Evolutionary conservation across 1,140 invertebrate genomes (phyloP).

Genomic region (Ephestia elutella): DNA sequence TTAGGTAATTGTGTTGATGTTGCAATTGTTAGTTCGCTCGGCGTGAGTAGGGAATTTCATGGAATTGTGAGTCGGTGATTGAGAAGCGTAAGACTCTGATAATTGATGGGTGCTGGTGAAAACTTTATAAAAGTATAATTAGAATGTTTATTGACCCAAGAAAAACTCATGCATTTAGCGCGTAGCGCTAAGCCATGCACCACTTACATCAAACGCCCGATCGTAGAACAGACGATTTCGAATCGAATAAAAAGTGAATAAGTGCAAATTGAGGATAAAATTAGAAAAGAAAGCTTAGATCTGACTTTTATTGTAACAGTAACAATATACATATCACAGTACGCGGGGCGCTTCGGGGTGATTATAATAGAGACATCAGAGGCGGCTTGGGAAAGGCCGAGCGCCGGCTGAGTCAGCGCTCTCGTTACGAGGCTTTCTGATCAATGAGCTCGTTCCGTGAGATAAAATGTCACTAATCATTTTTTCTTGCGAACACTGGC

Average conservation of each 20-base stretch:
- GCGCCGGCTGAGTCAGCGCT: slow-evolving; percentile 43
- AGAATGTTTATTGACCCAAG: slow-evolving; percentile 35
- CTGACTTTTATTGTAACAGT: slow-evolving; percentile 70
- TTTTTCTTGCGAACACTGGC: slow-evolving; percentile 72
- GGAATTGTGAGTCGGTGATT: slow-evolving; percentile 7
- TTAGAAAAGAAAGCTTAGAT: slow-evolving; percentile 54
- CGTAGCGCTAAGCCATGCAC: slow-evolving; percentile 67
- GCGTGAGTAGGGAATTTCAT: slow-evolving; percentile 17
- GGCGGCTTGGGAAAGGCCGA: slow-evolving; percentile 38
- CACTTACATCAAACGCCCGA: slow-evolving; percentile 57
- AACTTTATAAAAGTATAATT: slow-evolving; percentile 22
- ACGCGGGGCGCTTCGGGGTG: slow-evolving; percentile 70
- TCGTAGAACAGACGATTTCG: slow-evolving; percentile 29
- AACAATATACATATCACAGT: slow-evolving; percentile 73
- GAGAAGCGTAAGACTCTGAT: slow-evolving; percentile 8
- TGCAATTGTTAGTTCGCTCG: slow-evolving; percentile 17
- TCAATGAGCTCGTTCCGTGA: slow-evolving; percentile 35
- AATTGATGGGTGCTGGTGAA: slow-evolving; percentile 28
- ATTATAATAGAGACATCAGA: slow-evolving; percentile 34
- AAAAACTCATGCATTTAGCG: slow-evolving; percentile 58
- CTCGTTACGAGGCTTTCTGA: slow-evolving; percentile 34
- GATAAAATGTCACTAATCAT: slow-evolving; percentile 42
- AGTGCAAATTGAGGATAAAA: slow-evolving; percentile 46
- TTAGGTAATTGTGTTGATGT: background rate
- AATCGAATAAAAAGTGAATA: slow-evolving; percentile 27